Percentiles rank a stretch among this genome's conserved stretches.
Evolutionary conservation across 2,888 invertebrate species (phyloP).

Genomic region (Spodoptera exigua): DNA sequence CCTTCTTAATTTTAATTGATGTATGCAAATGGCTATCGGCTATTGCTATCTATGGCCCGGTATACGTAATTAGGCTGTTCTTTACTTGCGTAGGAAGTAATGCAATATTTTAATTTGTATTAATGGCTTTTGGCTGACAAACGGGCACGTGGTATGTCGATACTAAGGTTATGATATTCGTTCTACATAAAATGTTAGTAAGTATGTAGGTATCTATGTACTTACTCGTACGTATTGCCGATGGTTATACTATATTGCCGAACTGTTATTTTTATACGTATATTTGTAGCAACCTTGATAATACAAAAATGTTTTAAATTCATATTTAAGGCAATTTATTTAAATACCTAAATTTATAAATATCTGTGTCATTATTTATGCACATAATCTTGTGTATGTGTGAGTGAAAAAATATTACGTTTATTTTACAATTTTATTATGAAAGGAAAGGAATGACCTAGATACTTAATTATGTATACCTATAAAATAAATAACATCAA

Average conservation of each 20-base stretch:
- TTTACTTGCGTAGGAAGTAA: conserved; percentile 15
- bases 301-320: conserved; percentile 17
- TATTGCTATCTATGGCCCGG: conserved; percentile 28
- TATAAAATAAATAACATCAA: too few species aligned
- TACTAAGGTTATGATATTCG: too few species aligned
- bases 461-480: too few species aligned
- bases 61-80: conserved; percentile 15
- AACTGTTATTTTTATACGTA: conserved; percentile 13
- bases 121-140: too few species aligned
- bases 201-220: too few species aligned
- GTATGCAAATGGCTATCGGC: conserved; percentile 30
- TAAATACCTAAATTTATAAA: neutral
- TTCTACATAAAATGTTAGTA: too few species aligned
- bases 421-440: too few species aligned
- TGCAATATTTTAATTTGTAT: conserved; percentile 4
- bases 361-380: neutral
- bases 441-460: too few species aligned
- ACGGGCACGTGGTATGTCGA: too few species aligned
- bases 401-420: too few species aligned
- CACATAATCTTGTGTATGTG: too few species aligned
- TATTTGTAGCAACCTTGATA: conserved; percentile 30
- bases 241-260: neutral
- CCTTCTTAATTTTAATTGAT: conserved; percentile 33
- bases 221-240: too few species aligned
- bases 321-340: conserved; percentile 11